Base-by-base conservation (phyloP, 2,113 vertebrate genomes). In the Leiothrix lutea region DNA sequence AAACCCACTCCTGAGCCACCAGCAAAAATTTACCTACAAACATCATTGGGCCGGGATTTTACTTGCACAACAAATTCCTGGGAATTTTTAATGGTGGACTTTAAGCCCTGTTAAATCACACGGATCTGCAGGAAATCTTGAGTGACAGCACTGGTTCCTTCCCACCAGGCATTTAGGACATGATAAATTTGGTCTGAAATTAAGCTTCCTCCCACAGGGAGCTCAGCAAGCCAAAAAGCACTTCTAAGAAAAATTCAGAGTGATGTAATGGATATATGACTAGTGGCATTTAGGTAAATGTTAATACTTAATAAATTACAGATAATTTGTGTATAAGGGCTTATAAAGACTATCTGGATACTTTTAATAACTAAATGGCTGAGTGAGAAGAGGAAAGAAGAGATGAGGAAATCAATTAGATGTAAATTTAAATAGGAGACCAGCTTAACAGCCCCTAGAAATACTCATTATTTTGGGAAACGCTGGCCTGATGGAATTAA, bases 251-350 rank as follows among this genome's bases (percentile, higher is more conserved):
- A 71, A 87, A 91, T 69, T 81, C 86, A n/a, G 47, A 12, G 51
- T 6, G 26, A 80, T 69, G 89, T 82, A 92, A 94, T 80, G 79
- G 89, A 71, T 92, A 47, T 61, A 77, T 58, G 77, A 86, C 60
- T 84, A 36, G 35, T 17, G 40, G 8, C 20, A 29, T 90, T 93
- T 87, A 89, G 67, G 61, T 62, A 80, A 90, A 31, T 36, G 84
- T 70, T 94, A 93, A 90, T 92, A 75, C 80, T 81, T 67, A 80
- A 85, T 71, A 95, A 93, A 90, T 95, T 73, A 89, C 65, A 74
- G 87, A 74, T 94, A 72, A 94, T 95, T 84, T 69, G 11, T 53
- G 80, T 33, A 21, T 86, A 95, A 78, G 38, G 74, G 45, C n/a
- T 81, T 83, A 67, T 51, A 65, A 89, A 88, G 71, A 67, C 61